Conservation (phyloP, 2,797 vertebrate genomes). For the Urophycis tenuis region DNA sequence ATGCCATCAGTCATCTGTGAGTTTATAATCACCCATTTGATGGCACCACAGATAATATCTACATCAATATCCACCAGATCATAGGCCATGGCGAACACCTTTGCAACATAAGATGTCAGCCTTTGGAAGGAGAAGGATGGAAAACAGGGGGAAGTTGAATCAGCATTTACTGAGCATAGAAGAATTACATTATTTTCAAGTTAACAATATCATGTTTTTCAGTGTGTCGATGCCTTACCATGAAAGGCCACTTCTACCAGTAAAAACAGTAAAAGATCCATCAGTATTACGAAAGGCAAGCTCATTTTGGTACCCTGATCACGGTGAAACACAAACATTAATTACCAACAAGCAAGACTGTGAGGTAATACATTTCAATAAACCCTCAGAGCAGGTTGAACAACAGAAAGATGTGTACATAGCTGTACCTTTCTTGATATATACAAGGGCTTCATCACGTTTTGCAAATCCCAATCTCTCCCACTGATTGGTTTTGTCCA, state of each 20-base stretch:
- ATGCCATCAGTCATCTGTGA: conserved; percentile 51
- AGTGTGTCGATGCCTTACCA: background rate
- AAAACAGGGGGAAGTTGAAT: background rate
- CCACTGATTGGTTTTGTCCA: conserved; percentile 84
- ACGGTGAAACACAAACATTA: background rate
- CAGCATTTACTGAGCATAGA: background rate
- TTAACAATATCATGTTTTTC: background rate
- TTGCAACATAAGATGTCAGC: conserved; percentile 83
- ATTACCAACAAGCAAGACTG: background rate
- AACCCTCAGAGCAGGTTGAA: background rate
- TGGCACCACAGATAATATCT: conserved; percentile 65
- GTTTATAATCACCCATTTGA: conserved; percentile 75
- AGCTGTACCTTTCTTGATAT: conserved; percentile 72
- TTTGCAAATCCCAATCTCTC: conserved; percentile 64
- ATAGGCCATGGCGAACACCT: conserved; percentile 76
- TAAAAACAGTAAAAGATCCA: background rate
- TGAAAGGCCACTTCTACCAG: background rate
- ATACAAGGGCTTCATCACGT: conserved; percentile 57
- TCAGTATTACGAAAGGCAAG: background rate
- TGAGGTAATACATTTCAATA: background rate
- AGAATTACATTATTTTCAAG: too few relatives aligned
- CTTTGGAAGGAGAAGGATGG: conserved; percentile 50
- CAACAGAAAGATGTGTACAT: background rate
- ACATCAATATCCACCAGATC: conserved; percentile 55
- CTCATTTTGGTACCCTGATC: background rate